Percentiles rank a stretch among this genome's conserved stretches.
Evolutionary conservation across 1,140 invertebrate genomes (phyloP).

Genomic region (Sminthurinus signatus): DNA sequence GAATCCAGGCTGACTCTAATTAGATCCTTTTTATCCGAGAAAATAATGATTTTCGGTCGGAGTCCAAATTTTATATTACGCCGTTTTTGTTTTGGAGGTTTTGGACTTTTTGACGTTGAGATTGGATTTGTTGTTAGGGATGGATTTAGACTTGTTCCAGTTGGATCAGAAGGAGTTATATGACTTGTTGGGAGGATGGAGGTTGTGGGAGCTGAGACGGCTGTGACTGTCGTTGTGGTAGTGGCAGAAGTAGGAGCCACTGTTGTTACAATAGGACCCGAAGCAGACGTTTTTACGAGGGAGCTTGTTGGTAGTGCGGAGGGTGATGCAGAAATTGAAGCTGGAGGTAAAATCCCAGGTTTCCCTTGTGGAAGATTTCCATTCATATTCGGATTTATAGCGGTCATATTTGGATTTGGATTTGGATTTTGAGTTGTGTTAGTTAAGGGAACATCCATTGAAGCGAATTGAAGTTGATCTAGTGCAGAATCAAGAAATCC

Average conservation of each 20-base stretch:
- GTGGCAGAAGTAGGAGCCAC: not conserved
- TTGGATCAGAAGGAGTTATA: not conserved
- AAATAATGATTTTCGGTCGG: constrained; percentile 36
- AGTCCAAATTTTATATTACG: constrained; percentile 29
- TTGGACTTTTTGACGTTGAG: not conserved
- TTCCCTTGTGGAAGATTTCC: not conserved
- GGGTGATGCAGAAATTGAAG: not conserved
- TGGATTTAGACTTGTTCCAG: not conserved
- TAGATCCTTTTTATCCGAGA: constrained; percentile 37
- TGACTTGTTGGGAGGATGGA: too few species aligned
- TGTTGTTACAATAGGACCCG: too few species aligned
- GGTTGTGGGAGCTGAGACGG: not conserved
- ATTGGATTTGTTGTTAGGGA: not conserved
- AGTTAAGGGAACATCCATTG: constrained; percentile 4
- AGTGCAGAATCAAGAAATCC: constrained; percentile 18
- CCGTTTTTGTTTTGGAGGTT: constrained; percentile 15
- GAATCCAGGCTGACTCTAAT: constrained; percentile 36
- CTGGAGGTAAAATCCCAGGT: not conserved
- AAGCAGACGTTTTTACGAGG: too few species aligned
- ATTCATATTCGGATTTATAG: not conserved
- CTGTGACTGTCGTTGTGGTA: not conserved
- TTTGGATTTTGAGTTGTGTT: too few species aligned
- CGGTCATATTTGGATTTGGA: too few species aligned
- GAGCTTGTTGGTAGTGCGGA: not conserved
- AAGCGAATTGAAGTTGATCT: constrained; percentile 18